Evolutionary conservation across 2,797 vertebrate species (phyloP).

Genomic region (Rhodeus uyekii): DNA sequence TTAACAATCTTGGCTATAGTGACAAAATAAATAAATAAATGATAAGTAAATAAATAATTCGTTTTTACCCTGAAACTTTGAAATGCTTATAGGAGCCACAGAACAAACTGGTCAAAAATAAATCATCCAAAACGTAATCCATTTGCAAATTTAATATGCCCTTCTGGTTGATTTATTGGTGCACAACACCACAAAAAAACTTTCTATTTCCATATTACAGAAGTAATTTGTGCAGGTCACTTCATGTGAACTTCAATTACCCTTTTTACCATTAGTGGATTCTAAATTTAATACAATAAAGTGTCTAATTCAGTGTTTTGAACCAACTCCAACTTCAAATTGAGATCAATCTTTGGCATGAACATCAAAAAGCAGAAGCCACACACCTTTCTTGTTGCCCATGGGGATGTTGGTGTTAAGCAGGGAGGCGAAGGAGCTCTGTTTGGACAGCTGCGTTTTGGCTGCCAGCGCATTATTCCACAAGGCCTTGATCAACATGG

Average conservation of each 20-base stretch:
- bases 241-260: too few species aligned
- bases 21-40: too few species aligned
- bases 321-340: background rate
- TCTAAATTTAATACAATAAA: background rate
- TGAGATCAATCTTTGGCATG: background rate
- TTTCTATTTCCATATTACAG: too few species aligned
- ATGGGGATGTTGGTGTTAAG: conserved; percentile 96
- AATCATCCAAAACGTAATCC: too few species aligned
- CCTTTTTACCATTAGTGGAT: background rate
- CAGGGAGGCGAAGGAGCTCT: conserved; percentile 97
- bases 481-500: conserved; percentile 98
- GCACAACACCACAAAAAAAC: too few species aligned
- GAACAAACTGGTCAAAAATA: too few species aligned
- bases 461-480: conserved; percentile 98
- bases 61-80: background rate
- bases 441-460: conserved; percentile 97
- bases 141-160: too few species aligned
- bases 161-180: too few species aligned
- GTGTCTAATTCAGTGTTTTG: background rate
- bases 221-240: too few species aligned
- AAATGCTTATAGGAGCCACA: background rate
- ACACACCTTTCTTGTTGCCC: conserved; percentile 96
- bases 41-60: too few species aligned
- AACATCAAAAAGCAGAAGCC: background rate
- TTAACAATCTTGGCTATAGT: too few species aligned